phyloP scores from a whole-genome alignment of 2,797 vertebrate genomes.

The Alectoris magna region DNA sequence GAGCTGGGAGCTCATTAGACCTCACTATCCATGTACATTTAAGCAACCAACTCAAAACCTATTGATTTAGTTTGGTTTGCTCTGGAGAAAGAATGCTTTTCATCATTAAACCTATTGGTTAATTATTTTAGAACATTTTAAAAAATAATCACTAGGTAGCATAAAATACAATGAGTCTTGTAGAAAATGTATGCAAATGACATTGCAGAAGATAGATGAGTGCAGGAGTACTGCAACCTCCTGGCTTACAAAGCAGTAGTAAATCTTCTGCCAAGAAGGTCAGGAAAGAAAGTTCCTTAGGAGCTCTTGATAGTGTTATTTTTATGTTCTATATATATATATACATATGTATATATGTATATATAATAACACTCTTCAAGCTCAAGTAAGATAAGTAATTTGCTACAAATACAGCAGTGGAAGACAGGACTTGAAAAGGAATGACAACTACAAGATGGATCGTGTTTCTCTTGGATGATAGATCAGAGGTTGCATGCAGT shows the following conservation, averaged over 20 bases:
- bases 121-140: background rate
- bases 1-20: background rate
- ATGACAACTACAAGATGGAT: conserved; percentile 15
- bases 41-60: background rate
- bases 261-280: background rate
- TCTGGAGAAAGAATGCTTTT: background rate
- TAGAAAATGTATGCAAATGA: background rate
- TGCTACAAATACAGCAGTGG: background rate
- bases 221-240: background rate
- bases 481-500: conserved; percentile 3
- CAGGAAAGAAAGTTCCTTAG: background rate
- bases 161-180: background rate
- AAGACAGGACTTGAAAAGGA: conserved; percentile 8
- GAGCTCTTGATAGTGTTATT: background rate
- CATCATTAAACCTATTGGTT: background rate
- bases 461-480: conserved; percentile 27
- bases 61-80: background rate
- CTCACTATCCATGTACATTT: background rate
- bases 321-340: background rate
- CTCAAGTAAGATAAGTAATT: background rate
- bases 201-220: background rate
- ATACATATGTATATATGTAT: background rate
- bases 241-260: background rate
- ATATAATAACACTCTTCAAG: background rate
- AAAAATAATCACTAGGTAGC: background rate